Evolutionary conservation across 2,113 vertebrate species (phyloP).

Genomic region (Lanius collurio): DNA sequence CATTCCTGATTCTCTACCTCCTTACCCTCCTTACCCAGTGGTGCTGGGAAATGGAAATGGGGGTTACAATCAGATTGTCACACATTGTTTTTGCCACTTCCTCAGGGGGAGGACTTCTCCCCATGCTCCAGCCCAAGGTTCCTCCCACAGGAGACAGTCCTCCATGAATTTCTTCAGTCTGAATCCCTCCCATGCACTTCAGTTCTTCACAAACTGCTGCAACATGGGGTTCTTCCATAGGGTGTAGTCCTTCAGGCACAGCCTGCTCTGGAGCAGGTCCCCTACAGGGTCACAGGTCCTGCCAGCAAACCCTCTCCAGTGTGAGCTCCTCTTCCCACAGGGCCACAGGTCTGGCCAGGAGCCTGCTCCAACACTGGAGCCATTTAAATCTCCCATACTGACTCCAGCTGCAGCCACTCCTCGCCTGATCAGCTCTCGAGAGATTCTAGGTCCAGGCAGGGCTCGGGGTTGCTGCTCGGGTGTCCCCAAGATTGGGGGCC

Average conservation of each 20-base stretch:
- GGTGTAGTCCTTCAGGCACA: background rate
- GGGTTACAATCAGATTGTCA: background rate
- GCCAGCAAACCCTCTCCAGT: background rate
- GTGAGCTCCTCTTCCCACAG: background rate
- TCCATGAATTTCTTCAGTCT: too few relatives aligned
- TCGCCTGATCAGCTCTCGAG: fast-evolving
- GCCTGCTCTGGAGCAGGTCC: background rate
- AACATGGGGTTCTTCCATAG: fast-evolving
- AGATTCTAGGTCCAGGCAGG: too few relatives aligned
- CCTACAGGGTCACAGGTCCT: background rate
- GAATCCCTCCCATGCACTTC: background rate
- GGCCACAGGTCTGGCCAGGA: background rate
- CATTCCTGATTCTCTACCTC: background rate
- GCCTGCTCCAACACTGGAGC: background rate
- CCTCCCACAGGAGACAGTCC: background rate
- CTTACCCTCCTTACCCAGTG: background rate
- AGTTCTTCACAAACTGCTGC: background rate
- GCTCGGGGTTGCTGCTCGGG: fast-evolving
- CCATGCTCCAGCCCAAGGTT: too few relatives aligned
- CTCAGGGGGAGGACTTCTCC: background rate
- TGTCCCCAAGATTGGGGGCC: background rate
- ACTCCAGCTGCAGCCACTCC: background rate
- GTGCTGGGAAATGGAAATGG: background rate
- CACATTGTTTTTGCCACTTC: background rate
- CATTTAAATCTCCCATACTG: fast-evolving